phyloP scores from a whole-genome alignment of 92 coral and sea anemone species.

The Bergia puertoricense region DNA sequence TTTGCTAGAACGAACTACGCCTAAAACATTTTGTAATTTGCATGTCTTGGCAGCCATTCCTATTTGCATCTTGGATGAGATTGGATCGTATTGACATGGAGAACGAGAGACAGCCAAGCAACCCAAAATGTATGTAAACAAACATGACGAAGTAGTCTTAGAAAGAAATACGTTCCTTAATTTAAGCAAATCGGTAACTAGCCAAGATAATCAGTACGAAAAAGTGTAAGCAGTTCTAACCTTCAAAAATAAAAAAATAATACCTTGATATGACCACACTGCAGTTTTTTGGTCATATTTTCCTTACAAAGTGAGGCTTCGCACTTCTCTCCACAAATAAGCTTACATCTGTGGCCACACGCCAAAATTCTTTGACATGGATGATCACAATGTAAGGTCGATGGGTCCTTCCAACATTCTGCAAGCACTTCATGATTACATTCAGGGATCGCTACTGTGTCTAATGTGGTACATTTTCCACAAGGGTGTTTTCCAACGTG shows the following conservation, averaged over 20 bases:
- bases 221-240: too few species aligned
- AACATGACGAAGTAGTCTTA: too few species aligned
- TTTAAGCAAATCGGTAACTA: too few species aligned
- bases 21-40: too few species aligned
- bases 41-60: too few species aligned
- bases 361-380: constrained; percentile 42
- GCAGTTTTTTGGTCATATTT: neutral
- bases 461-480: constrained; percentile 19
- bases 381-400: constrained; percentile 21
- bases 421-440: constrained; percentile 34
- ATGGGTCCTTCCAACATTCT: constrained; percentile 19
- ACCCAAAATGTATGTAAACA: too few species aligned
- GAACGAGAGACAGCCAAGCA: too few species aligned
- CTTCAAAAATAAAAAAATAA: neutral
- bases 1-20: too few species aligned
- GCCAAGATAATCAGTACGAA: too few species aligned
- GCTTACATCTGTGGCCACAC: constrained; percentile 47
- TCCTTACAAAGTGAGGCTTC: constrained; percentile 18
- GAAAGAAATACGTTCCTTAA: too few species aligned
- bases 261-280: constrained; percentile 34
- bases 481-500: constrained; percentile 42
- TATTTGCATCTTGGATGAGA: too few species aligned
- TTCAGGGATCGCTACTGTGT: constrained; percentile 14
- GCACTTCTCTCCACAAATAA: constrained; percentile 51
- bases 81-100: too few species aligned